Evolutionary conservation across 2,113 vertebrate species (phyloP), one percentile per base, ranked within the genome.

Genomic region (Galemys pyrenaicus): DNA sequence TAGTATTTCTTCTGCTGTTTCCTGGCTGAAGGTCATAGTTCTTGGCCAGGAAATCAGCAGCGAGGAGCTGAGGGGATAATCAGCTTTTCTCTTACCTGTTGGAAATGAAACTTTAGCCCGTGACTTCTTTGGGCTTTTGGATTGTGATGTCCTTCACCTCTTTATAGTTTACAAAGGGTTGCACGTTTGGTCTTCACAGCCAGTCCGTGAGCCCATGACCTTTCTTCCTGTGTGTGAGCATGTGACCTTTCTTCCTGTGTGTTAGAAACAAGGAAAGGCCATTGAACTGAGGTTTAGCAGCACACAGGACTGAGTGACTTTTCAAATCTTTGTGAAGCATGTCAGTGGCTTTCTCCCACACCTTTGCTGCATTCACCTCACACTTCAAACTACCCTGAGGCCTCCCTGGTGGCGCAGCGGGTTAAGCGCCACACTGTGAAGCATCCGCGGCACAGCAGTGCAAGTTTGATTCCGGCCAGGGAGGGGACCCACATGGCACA

Each of bases 201-300:
- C 37, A 19, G 24, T 37, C 39, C 10, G 5, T 32, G 62, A 94
- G 28, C 83, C 16, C n/a, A n/a, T n/a, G n/a, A n/a, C n/a, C n/a
- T n/a, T n/a, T n/a, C n/a, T n/a, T n/a, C n/a, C n/a, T n/a, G n/a
- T n/a, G n/a, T 6, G 2, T 78, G 37, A 51, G 49, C 49, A 6
- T 4, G 22, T 58, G 56, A 35, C 44, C 85, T 74, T 37, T 39
- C 24, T 60, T 56, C 32, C n/a, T 87, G 58, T 15, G 24, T 49
- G 68, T 92, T 89, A 56, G 54, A 87, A 94, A 73, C 32, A 39
- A 78, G 49, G 80, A 73, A 79, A 32, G 26, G 75, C 44, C 75
- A 46, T 44, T 10, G 51, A 84, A 90, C 30, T 80, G 77, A 26
- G 1, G 0, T 60, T 60, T 64, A 62, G 64, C 39, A n/a, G 49